Conservation (phyloP, 2,797 vertebrate genomes). For the Monodelphis domestica region DNA sequence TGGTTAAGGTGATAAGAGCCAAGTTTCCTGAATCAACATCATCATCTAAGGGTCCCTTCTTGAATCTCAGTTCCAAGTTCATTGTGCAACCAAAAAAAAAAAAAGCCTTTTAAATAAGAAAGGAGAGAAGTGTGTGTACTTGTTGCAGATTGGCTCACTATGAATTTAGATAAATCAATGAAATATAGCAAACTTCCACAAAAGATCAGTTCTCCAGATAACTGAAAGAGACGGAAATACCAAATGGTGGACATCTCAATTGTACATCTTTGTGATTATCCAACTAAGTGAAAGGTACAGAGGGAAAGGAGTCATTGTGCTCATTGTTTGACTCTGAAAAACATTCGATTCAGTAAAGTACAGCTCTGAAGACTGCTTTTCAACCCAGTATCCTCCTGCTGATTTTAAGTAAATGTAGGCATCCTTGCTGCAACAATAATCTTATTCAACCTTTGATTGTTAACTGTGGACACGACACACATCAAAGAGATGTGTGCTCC, state of each 20-base stretch:
- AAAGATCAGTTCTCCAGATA: not conserved
- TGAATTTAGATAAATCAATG: not conserved
- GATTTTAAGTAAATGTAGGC: not conserved
- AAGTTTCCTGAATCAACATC: not conserved
- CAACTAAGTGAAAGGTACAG: not conserved
- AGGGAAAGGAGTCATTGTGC: not conserved
- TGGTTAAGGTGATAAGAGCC: not conserved
- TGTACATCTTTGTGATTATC: not conserved
- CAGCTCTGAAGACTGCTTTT: not conserved
- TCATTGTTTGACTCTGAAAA: not conserved
- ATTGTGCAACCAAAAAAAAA: not conserved
- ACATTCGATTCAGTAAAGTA: not conserved
- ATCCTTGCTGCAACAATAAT: not conserved
- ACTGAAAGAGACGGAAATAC: not conserved
- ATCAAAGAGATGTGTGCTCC: not conserved
- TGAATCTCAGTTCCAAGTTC: not conserved
- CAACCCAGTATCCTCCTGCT: not conserved
- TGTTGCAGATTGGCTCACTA: not conserved
- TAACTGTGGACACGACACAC: not conserved
- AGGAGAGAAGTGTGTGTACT: not conserved
- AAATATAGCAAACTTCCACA: not conserved
- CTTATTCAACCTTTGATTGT: not conserved
- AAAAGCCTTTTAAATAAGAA: not conserved
- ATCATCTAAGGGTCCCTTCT: not conserved
- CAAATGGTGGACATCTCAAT: not conserved